Evolutionary conservation across 1,140 invertebrate genomes (phyloP), one percentile per base, ranked within the genome.

Genomic region (Drosophila carrolli): DNA sequence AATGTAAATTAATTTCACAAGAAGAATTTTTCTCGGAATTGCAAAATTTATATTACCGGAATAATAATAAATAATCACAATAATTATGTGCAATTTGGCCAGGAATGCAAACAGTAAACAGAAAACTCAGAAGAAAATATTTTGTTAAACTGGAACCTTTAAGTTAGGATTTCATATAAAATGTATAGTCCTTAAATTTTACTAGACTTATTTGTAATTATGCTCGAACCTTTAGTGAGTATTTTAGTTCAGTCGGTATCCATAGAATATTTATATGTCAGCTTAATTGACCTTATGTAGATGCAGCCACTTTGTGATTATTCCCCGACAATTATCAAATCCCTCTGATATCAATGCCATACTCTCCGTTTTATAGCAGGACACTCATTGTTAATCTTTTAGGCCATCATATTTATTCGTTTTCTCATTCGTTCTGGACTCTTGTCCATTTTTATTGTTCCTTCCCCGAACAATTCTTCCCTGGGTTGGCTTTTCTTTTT

Each of bases 311-410:
- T 76, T 70, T 66, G 44, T 40, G 59, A 61, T 51, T 70, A 40
- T 67, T 55, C 54, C 73, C n/a, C 13, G 43, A 61, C 82, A 85
- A 88, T 86, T 86, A 86, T 75, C 79, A 75, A 88, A 61, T 78
- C 44, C 83, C 60, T 53, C 38, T 38, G 68, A 50, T 50, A 43
- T 72, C 66, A 50, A 50, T 71, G 62, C 76, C 35, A 70, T 85
- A 75, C 38, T 14, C 68, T 71, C 58, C 6, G 38, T 71, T 86
- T 82, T 78, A 85, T 85, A 40, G 71, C 27, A 65, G 57, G 32
- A 48, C 46, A 40, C 43, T 35, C 46, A 56, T 57, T 57, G 66
- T 75, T 47, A 78, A 51, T 84, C 73, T 65, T n/a, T 48, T 38
- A 11, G 65, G 46, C 59, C 40, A 73, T 77, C 67, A 68, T 62